These are phyloP conservation scores for Myripristis murdjan DNA, from an alignment of 2,797 vertebrate species.

Conservation along the genomic window DNA sequence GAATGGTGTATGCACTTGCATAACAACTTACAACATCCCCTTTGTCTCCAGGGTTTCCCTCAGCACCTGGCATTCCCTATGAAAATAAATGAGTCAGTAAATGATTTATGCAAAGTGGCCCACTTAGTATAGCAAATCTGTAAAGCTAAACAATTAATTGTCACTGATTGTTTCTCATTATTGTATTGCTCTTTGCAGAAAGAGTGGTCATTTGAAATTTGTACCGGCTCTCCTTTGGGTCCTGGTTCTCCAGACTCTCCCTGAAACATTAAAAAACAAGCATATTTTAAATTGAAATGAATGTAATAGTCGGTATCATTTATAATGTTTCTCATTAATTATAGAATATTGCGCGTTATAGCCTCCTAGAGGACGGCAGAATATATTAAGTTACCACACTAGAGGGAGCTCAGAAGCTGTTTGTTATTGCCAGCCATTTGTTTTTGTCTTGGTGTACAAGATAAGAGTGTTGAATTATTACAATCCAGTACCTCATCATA, in stretches of 20 bases:
- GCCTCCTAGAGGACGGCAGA: background rate
- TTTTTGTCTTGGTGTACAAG: conserved; percentile 3
- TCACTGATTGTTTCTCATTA: background rate
- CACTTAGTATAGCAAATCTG: conserved; percentile 1
- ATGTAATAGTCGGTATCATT: conserved; percentile 19
- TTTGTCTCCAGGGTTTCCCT: conserved; percentile 93
- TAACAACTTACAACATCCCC: conserved; percentile 91
- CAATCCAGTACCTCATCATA: background rate
- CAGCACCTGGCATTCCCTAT: conserved; percentile 93
- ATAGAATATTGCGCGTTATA: conserved; percentile 4
- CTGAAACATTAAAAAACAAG: conserved; percentile 76
- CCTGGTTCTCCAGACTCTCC: conserved; percentile 92
- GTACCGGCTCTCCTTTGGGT: conserved; percentile 95
- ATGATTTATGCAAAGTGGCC: conserved; percentile 35
- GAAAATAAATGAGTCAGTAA: conserved; percentile 43
- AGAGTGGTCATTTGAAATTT: conserved; percentile 31
- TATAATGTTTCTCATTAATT: background rate
- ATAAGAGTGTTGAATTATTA: conserved; percentile 3
- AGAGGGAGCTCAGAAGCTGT: conserved; percentile 58
- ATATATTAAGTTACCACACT: conserved; percentile 40
- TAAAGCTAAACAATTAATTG: conserved; percentile 1
- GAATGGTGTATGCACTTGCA: conserved; percentile 4
- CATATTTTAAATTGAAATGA: conserved; percentile 19
- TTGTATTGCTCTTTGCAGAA: background rate
- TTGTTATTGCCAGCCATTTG: conserved; percentile 21